Base-by-base conservation (phyloP, 2,888 invertebrate species). In the Teleogryllus oceanicus region DNA sequence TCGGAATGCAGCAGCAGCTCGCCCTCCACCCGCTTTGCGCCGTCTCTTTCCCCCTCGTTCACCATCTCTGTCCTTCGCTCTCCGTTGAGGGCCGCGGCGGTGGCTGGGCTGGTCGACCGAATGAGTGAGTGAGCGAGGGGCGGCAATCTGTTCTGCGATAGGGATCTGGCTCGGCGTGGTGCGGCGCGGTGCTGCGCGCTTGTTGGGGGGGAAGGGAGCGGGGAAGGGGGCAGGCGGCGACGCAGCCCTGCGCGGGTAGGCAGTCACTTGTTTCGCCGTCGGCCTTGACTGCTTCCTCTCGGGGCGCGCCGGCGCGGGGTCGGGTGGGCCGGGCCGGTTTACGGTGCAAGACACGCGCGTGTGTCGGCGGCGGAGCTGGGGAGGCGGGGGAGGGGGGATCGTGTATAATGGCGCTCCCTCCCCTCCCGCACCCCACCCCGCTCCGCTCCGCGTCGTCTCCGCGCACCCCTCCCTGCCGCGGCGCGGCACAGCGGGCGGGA, bases 271-370 rank as follows among this genome's bases (percentile, higher is more conserved):
- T 62, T 62, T 62, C 13, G 62, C 62, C 62, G 62, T n/a, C 16
- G 62, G 13, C 62, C 62, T 62, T 62, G 62, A 62, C 62, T 62
- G 62, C 62, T 62, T 62, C 62, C 62, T 62, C 62, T 16, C 62
- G 62, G 62, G 62, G 62, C 13, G 62, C 62, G 62, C 62, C n/a
- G 62, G 62, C 62, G 4, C 4, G 16, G 16, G 13, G 62, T 13
- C 62, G 13, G 62, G 62, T n/a, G 13, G 62, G 62, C 62, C n/a
- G 62, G 62, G 37, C 62, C n/a, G 62, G 62, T 62, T 62, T 62
- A 62, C 62, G 62, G 62, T 62, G 62, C 62, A 18, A n/a, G 62
- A 62, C 62, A 62, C 62, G 62, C n/a, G 62, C 62, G 62, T 62
- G n/a, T 62, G 62, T 18, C n/a, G 62, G n/a, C n/a, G n/a, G 10